phyloP scores from a whole-genome alignment of 2,113 vertebrate species.

The Brachypteracias leptosomus region DNA sequence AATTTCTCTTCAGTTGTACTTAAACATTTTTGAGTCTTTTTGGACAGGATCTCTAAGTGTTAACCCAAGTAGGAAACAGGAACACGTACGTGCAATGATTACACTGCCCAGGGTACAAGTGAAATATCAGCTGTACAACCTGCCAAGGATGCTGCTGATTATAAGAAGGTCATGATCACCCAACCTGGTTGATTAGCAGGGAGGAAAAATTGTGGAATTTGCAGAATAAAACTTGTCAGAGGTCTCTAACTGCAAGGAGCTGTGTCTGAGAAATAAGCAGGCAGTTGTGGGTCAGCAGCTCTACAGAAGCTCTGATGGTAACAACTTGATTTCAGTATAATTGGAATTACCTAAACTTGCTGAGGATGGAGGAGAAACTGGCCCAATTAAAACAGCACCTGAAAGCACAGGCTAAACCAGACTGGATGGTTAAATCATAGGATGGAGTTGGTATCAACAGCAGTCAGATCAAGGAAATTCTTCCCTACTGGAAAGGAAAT shows the following conservation, averaged over 20 bases:
- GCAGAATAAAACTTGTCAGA: not conserved
- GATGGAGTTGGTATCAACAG: slow-evolving; percentile 2
- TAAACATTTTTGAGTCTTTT: not conserved
- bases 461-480: slow-evolving; percentile 29
- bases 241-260: not conserved
- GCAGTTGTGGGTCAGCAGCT: slow-evolving; percentile 13
- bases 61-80: not conserved
- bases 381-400: not conserved
- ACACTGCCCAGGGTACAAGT: not conserved
- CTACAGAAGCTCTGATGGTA: not conserved
- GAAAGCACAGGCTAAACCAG: slow-evolving; percentile 23
- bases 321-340: slow-evolving; percentile 13
- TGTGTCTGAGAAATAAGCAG: slow-evolving; percentile 6
- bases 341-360: slow-evolving; percentile 9
- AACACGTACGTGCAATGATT: not conserved
- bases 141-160: not conserved
- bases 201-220: not conserved
- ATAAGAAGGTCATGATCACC: not conserved
- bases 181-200: not conserved
- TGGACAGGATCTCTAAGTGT: not conserved
- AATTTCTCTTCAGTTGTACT: not conserved
- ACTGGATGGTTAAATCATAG: not conserved
- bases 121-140: not conserved
- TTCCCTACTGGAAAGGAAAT: slow-evolving; percentile 57
- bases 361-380: not conserved